Evolutionary conservation across 2,113 vertebrate genomes (phyloP), one percentile per base, ranked within the genome.

Genomic region (Athene noctua): DNA sequence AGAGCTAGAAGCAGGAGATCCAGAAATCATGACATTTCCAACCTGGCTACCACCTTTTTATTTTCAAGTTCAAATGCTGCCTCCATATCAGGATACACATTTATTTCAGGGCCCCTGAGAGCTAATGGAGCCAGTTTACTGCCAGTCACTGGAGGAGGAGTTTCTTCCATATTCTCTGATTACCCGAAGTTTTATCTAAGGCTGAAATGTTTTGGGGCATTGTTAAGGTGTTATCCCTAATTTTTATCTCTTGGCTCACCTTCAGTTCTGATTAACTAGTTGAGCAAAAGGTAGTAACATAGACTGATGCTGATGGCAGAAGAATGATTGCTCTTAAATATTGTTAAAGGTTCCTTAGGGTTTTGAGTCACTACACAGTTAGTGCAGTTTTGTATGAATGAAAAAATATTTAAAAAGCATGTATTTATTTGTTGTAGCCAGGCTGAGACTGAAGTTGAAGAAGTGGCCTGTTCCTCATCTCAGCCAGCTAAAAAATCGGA

Each of bases 51-150:
- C 8, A 26, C 18, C 36, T 83, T 42, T 71, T 75, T 27, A 2
- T 66, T 84, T 72, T 18, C 36, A 67, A 57, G 68, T 23, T 54
- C 68, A 49, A 52, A n/a, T 2, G 2, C 25, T 63, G 23, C 21
- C 44, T 80, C 19, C 18, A 8, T 23, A 21, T 58, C 0, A 0
- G 29, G 22, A 34, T 32, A 32, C 0, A 1, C 20, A 22, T 72
- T 36, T 81, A n/a, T 81, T 72, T 68, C 34, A 59, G 63, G 15
- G 15, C 18, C 8, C n/a, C n/a, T 0, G 2, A 11, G 25, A 72
- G 38, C 34, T 30, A 26, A 38, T 34, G 72, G 62, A 83, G n/a
- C 42, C 1, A 1, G 11, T 5, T 1, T 19, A 8, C 34, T 47
- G 34, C 42, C 51, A 75, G 34, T 20, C 38, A 6, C 38, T 1